phyloP scores from a whole-genome alignment of 2,888 invertebrate genomes.

The Lochmaea capreae region DNA sequence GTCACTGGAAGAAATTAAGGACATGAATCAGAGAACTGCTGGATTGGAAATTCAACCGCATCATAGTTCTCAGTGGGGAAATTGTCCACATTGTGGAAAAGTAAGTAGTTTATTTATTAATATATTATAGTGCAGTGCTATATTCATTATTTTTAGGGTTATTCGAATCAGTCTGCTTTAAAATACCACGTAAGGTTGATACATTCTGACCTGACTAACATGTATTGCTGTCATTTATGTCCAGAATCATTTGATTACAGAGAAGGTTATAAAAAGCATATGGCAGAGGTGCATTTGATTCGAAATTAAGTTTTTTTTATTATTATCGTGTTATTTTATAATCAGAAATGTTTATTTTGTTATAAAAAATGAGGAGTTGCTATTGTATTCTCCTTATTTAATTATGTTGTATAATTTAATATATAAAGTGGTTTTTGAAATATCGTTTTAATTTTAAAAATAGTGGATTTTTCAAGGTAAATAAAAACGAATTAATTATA shows the following conservation, averaged over 20 bases:
- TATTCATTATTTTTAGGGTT: constrained; percentile 57
- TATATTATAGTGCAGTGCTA: neutral
- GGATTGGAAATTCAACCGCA: constrained; percentile 53
- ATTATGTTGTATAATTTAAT: constrained; percentile 36
- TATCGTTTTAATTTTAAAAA: constrained; percentile 5
- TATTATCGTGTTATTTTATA: constrained; percentile 22
- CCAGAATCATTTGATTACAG: constrained; percentile 77
- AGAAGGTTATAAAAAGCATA: constrained; percentile 77
- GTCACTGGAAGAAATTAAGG: constrained; percentile 49
- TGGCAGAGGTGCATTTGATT: constrained; percentile 75
- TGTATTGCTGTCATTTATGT: constrained; percentile 77
- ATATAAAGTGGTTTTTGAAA: constrained; percentile 35
- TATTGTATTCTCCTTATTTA: constrained; percentile 22
- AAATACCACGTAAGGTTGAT: constrained; percentile 73
- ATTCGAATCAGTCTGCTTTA: constrained; percentile 77
- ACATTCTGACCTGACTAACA: constrained; percentile 76
- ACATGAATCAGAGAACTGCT: constrained; percentile 41
- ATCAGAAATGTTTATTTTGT: constrained; percentile 38
- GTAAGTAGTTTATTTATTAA: constrained; percentile 47
- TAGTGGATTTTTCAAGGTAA: too few relatives aligned
- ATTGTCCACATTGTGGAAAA: constrained; percentile 77
- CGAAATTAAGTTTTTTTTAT: constrained; percentile 66
- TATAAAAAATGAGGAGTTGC: constrained; percentile 42
- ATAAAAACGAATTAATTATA: constrained; percentile 19
- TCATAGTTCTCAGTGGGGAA: constrained; percentile 69